Percentiles rank a stretch among this genome's conserved stretches.
Evolutionary conservation across 2,797 vertebrate genomes (phyloP).

Genomic region (Capromys pilorides): DNA sequence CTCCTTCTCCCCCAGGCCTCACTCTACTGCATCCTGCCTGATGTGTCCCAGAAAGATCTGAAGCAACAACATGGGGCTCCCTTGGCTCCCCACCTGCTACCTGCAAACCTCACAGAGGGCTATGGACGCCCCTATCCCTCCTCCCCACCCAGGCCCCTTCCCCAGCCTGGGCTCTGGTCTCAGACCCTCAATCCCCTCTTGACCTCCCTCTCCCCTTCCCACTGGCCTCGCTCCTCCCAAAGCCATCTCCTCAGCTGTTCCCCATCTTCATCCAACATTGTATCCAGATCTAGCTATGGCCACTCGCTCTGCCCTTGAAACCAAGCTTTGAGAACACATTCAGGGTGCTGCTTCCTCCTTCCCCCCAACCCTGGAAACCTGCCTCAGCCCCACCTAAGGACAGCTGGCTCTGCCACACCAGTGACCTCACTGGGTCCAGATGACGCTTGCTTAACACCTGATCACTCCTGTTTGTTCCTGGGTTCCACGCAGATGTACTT

Average conservation of each 20-base stretch:
- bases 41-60: constrained; percentile 15
- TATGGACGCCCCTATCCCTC: neutral
- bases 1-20: constrained; percentile 11
- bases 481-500: constrained; percentile 21
- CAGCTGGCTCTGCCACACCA: neutral
- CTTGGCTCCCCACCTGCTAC: neutral
- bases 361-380: neutral
- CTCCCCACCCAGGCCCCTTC: neutral
- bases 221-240: neutral
- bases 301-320: neutral
- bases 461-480: constrained; percentile 1
- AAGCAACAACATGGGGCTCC: neutral
- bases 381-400: neutral
- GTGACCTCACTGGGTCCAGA: neutral
- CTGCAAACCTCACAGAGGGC: neutral
- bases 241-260: neutral
- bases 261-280: neutral
- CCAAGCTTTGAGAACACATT: neutral
- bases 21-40: neutral
- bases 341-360: neutral
- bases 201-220: neutral
- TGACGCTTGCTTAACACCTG: neutral
- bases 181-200: neutral
- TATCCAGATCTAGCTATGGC: neutral
- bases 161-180: neutral